Conservation (phyloP, 1,140 invertebrate genomes). For the Manduca sexta region DNA sequence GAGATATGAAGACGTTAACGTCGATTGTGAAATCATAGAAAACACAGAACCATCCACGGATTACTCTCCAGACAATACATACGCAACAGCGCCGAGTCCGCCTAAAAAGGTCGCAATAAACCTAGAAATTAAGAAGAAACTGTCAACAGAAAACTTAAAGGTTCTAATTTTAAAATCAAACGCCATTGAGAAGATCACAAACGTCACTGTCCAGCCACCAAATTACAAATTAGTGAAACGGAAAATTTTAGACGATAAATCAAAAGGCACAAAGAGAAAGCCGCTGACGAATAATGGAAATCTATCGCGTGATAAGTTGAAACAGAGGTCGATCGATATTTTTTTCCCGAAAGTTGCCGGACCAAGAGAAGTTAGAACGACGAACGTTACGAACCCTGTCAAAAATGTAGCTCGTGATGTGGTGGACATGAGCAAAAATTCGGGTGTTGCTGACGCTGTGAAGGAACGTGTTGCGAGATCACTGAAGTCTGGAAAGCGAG, state of each 20-base stretch:
- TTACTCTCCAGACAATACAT: slow-evolving; percentile 17
- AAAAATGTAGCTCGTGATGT: slow-evolving; percentile 18
- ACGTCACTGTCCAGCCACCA: slow-evolving; percentile 63
- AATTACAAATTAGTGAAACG: slow-evolving; percentile 62
- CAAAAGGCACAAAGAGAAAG: slow-evolving; percentile 22
- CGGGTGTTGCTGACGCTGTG: slow-evolving; percentile 30
- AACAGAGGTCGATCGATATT: slow-evolving; percentile 38
- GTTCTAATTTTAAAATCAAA: slow-evolving; percentile 67
- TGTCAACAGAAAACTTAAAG: slow-evolving; percentile 38
- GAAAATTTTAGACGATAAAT: slow-evolving; percentile 39
- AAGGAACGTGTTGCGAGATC: slow-evolving; percentile 26
- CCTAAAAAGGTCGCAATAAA: slow-evolving; percentile 44
- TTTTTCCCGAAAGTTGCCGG: slow-evolving; percentile 31
- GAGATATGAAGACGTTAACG: slow-evolving; percentile 24
- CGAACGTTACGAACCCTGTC: slow-evolving; percentile 13
- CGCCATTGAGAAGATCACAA: slow-evolving; percentile 52
- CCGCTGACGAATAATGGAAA: slow-evolving; percentile 20
- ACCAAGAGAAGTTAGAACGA: slow-evolving; percentile 15
- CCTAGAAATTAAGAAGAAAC: slow-evolving; percentile 60
- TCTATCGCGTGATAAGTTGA: slow-evolving; percentile 21
- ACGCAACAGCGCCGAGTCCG: slow-evolving; percentile 10
- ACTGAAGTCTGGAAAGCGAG: slow-evolving; percentile 22
- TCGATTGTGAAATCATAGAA: slow-evolving; percentile 42
- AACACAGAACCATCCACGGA: slow-evolving; percentile 21
- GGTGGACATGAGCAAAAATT: slow-evolving; percentile 48